Evolutionary conservation across 2,797 vertebrate species (phyloP), one percentile per base, ranked within the genome.

Genomic region (Salarias fasciatus): DNA sequence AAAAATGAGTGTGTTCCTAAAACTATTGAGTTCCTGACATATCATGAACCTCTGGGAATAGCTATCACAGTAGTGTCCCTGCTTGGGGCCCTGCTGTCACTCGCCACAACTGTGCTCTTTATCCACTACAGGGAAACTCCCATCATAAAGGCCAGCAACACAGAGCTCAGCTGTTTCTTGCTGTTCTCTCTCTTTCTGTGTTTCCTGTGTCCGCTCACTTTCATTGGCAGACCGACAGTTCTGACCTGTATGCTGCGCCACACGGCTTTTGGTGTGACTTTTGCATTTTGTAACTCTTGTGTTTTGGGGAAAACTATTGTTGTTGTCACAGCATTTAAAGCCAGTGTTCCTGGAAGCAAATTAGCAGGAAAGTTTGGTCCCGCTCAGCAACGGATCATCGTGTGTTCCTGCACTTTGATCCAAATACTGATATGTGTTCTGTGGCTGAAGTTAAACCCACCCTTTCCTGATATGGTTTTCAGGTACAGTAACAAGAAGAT

Each of bases 221-320:
- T 93, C 45, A 86, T 93, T 0, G 91, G 90, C 43, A 42, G 57
- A 43, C 92, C 92, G 33, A 88, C 88, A 3, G 36, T 77, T 1
- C 92, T 86, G 86, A 68, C 88, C 29, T 92, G 92, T 44, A 91
- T 91, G 84, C 71, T 93, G 49, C 87, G 91, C 3, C 91, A 92
- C 71, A 92, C 91, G 2, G 63, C 85, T 3, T 93, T 93, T 37
- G 90, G 89, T 3, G 45, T 92, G 11, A 89, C 88, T n/a, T 94
- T 94, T 78, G 92, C 88, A 1, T 77, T 94, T 53, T 93, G 91
- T 36, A 92, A 93, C 47, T 93, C 92, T 35, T 94, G 92, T 37
- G 56, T 92, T 1, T 53, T 93, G 53, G 90, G 90, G 2, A 94
- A 93, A 83, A 94, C 93, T 1, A 85, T 92, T 49, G 89, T 92